Base-by-base conservation (phyloP, 2,888 invertebrate species). In the Charanyca ferruginea region DNA sequence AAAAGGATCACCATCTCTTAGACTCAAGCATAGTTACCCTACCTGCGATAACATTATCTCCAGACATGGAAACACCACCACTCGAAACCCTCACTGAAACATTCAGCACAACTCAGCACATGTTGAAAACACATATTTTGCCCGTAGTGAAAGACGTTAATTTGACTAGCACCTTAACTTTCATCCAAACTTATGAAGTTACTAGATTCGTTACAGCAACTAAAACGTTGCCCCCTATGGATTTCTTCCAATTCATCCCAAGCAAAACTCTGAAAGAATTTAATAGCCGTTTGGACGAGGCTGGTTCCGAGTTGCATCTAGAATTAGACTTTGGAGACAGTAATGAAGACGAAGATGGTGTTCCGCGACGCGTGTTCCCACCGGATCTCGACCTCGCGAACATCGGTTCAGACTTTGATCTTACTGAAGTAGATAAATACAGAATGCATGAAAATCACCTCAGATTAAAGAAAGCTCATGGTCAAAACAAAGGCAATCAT, bases 61-160 rank as follows among this genome's bases (percentile, higher is more conserved):
- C 97, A 11, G 97, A 97, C 83, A 97, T 97, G 89, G 98, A 98
- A 90, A 98, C 98, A 0, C 98, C 98, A 16, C 98, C 98, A 0
- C 92, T 99, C 57, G 98, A 98, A 94, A 98, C 98, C 0, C 95
- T 98, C 48, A 98, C 98, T 0, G 98, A 99, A 93, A 98, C 98
- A 3, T 99, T 98, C 93, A 98, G 98, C 82, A 98, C 98, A 6
- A 98, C 98, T 0, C 98, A 98, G 90, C 96, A 97, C 11, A 97
- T 98, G 95, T 93, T 98, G 20, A 98, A 98, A 91, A 99, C 99
- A 0, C 98, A 98, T 88, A 97, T 99, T 69, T 93, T 99, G 58
- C 99, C 99, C 0, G 97, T 98, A 1, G 96, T 98, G 44, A 96
- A 97, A 73, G 97, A 97, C 68, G 96, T 96, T 18, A 97, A 97